Evolutionary conservation across 2,797 vertebrate species (phyloP).

Genomic region (Peromyscus nudipes): DNA sequence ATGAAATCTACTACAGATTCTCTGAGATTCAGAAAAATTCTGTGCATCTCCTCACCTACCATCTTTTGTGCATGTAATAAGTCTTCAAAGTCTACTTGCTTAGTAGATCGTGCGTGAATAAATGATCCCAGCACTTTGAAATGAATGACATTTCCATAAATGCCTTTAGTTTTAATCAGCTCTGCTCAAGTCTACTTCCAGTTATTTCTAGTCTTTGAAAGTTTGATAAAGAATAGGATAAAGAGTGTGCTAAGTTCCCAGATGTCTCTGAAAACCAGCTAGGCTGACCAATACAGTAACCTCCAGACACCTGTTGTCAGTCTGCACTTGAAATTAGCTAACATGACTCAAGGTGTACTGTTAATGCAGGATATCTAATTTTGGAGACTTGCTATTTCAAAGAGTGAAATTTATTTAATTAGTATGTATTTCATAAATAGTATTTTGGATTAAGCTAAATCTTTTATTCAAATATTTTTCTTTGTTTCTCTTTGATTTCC

Average conservation of each 20-base stretch:
- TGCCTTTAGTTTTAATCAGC: not conserved
- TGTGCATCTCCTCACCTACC: not conserved
- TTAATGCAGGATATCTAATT: not conserved
- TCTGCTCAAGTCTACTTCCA: not conserved
- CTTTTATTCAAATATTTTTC: constrained; percentile 15
- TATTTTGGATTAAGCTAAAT: not conserved
- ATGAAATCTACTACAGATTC: not conserved
- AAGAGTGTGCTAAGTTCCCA: not conserved
- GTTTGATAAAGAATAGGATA: not conserved
- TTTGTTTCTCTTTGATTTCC: constrained; percentile 9
- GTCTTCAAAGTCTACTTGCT: not conserved
- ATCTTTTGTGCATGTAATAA: not conserved
- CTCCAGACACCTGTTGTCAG: not conserved
- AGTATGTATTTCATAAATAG: not conserved
- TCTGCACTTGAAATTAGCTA: not conserved
- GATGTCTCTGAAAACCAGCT: not conserved
- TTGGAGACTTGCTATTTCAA: not conserved
- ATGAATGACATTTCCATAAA: not conserved
- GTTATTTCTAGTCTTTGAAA: constrained; percentile 9
- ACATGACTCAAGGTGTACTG: not conserved
- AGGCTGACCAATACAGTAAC: not conserved
- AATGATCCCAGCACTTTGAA: not conserved
- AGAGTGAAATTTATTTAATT: not conserved
- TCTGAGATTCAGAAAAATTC: not conserved
- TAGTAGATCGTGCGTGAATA: not conserved